phyloP scores from a whole-genome alignment of 2,113 vertebrate genomes.

The Elachura formosa region DNA sequence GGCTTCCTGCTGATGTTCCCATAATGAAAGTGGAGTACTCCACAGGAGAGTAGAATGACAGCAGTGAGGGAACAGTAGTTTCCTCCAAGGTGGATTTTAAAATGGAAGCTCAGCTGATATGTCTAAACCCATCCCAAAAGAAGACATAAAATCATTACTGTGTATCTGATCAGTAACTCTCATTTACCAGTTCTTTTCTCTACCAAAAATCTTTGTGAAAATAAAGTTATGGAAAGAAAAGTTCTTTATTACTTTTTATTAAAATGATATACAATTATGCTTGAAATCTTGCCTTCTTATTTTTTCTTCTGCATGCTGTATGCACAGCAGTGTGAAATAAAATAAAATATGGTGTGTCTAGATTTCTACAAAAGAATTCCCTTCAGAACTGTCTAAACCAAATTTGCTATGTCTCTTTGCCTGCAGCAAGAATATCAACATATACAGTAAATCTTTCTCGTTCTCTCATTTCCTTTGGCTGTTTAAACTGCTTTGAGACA shows the following conservation, averaged over 20 bases:
- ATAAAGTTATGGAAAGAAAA: not conserved
- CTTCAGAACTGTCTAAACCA: not conserved
- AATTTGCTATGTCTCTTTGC: not conserved
- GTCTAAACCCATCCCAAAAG: not conserved
- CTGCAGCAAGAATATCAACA: not conserved
- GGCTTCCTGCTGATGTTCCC: not conserved
- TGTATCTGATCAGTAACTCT: not conserved
- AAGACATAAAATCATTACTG: not conserved
- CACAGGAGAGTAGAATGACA: not conserved
- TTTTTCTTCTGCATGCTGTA: not conserved
- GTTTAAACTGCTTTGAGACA: not conserved
- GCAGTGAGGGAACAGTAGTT: not conserved
- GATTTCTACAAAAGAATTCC: not conserved
- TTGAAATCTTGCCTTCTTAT: not conserved
- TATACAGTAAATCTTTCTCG: not conserved
- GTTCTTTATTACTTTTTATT: not conserved
- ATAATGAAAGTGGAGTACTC: not conserved
- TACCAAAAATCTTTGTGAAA: not conserved
- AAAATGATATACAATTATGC: not conserved
- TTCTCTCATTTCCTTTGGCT: constrained; percentile 2
- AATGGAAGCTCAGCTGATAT: not conserved
- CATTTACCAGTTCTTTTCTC: not conserved
- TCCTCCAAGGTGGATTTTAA: not conserved
- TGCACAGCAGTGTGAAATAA: not conserved
- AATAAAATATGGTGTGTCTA: not conserved